Evolutionary conservation across 2,888 invertebrate genomes (phyloP).

Genomic region (Parnassius mnemosyne): DNA sequence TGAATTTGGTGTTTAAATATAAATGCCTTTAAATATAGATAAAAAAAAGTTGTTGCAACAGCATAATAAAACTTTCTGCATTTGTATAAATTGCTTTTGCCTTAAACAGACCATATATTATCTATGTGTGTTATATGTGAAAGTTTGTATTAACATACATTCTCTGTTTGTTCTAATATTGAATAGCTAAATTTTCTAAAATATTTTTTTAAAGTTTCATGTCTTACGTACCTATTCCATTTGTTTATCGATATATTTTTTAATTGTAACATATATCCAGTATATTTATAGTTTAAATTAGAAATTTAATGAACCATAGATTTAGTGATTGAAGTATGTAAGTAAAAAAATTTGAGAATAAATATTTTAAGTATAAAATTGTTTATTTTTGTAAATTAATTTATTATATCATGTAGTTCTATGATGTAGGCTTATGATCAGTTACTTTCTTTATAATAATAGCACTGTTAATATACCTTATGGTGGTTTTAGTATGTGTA

Average conservation of each 20-base stretch:
- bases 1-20: constrained; percentile 28
- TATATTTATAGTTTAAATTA: constrained; percentile 2
- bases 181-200: too few species aligned
- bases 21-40: constrained; percentile 18
- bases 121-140: too few species aligned
- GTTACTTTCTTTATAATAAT: too few species aligned
- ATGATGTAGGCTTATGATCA: too few species aligned
- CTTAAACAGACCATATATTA: neutral
- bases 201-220: too few species aligned
- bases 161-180: too few species aligned
- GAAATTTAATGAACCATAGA: constrained; percentile 4
- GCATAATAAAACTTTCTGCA: constrained; percentile 8
- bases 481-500: too few species aligned
- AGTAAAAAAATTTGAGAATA: constrained; percentile 14
- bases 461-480: too few species aligned
- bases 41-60: neutral
- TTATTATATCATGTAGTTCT: neutral
- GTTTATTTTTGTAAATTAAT: constrained; percentile 23
- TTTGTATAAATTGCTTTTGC: constrained; percentile 11
- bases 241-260: too few species aligned
- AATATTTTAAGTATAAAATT: constrained; percentile 12
- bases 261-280: neutral
- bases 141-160: too few species aligned
- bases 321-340: constrained; percentile 22
- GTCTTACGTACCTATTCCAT: too few species aligned